Base-by-base conservation (phyloP, 2,888 invertebrate species). In the Andrena haemorrhoa region DNA sequence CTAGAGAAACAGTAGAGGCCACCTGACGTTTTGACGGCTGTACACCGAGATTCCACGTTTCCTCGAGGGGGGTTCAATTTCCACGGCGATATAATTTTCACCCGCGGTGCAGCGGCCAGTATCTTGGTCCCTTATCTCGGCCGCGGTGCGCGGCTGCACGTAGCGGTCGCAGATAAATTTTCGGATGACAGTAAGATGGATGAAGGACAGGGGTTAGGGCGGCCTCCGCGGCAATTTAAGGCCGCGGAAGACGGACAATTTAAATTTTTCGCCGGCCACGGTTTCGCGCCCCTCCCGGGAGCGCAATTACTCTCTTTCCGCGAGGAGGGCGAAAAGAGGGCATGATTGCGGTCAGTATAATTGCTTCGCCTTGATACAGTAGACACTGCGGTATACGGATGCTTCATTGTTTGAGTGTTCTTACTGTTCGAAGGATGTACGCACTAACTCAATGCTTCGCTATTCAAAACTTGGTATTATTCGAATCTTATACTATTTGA, bases 111-210 rank as follows among this genome's bases (percentile, higher is more conserved):
- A 26, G 7, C 53, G 61, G 53, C 73, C 47, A 51, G 49, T 56
- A 29, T 29, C 68, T 63, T 51, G 35, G 41, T 82, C 12, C 51
- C 31, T 70, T 77, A 75, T 68, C 71, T 47, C n/a, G 7, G 60
- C 51, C 41, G 69, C 20, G 29, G 26, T 51, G 53, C 61, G 29
- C 51, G 74, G 69, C 64, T 64, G 53, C 80, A 73, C 60, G 75
- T 75, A 70, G 49, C 56, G 51, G 69, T 23, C 77, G 77, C 66
- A 65, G 78, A 86, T 86, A 87, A 87, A 86, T 86, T 86, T 87
- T 76, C 73, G 73, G 78, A 83, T 81, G 85, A 85, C 87, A 81
- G 87, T 53, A 81, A 87, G 87, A 85, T 77, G 79, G 75, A 87
- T 87, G 83, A 86, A 85, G 79, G 87, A 86, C 84, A 73, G 66